These are phyloP conservation scores for Riparia riparia DNA, from an alignment of 2,113 vertebrate genomes.

Conservation along the genomic window DNA sequence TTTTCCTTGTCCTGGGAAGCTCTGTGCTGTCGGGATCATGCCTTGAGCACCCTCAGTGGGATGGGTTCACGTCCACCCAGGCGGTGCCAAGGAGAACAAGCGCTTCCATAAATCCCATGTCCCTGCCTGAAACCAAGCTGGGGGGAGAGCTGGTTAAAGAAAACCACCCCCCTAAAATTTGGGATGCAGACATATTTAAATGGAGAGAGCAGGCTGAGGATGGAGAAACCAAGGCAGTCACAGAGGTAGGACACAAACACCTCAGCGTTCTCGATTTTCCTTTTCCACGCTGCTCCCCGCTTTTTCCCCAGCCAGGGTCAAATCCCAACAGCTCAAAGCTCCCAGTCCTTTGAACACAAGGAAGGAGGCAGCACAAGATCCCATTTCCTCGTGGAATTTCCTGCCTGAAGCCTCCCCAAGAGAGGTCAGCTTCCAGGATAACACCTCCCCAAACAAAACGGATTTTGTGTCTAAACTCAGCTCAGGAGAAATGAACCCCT, in stretches of 20 bases:
- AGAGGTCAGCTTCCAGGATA: neutral
- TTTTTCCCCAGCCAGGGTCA: neutral
- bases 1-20: neutral
- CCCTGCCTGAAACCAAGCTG: neutral
- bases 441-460: neutral
- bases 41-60: neutral
- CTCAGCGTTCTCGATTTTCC: neutral
- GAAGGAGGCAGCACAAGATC: neutral
- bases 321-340: neutral
- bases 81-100: rapidly evolving
- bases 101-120: rapidly evolving
- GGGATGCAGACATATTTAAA: neutral
- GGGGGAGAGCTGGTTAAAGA: neutral
- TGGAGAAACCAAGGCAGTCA: neutral
- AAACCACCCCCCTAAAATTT: neutral
- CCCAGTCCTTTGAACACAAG: rapidly evolving
- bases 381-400: neutral
- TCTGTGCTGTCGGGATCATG: rapidly evolving
- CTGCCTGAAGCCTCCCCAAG: neutral
- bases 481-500: neutral
- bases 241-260: neutral
- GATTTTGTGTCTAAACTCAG: neutral
- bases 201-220: neutral
- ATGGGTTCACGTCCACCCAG: rapidly evolving
- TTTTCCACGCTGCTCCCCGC: neutral